Base-by-base conservation (phyloP, 2,797 vertebrate species). In the Tragopan temminckii region DNA sequence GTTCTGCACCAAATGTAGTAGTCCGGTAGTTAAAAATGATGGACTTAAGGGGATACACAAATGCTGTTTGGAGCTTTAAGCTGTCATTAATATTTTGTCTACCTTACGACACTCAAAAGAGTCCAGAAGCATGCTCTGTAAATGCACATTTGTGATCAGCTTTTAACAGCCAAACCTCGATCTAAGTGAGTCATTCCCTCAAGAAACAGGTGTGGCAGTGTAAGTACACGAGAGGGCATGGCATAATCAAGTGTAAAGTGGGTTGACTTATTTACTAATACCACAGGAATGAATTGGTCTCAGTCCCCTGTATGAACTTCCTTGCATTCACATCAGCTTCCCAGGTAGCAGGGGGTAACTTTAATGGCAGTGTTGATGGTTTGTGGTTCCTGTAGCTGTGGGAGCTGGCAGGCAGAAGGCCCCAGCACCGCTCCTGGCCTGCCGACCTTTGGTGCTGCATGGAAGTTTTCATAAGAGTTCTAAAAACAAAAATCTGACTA, bases 281-380 rank as follows among this genome's bases (percentile, higher is more conserved):
- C 38, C 17, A 20, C 1, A n/a, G 24, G n/a, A 80, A 55, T 43
- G 68, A 46, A 59, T 36, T 0, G 36, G 1, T 15, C 61, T 52
- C 2, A 0, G 19, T 48, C 40, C 38, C 48, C 58, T 72, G 48
- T 74, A 31, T 2, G 2, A 35, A 67, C 36, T 24, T 2, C 23
- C 35, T n/a, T 42, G 16, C 33, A 25, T 38, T 46, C 48, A 62
- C 50, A 63, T 52, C 13, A 16, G 8, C 42, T 76, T 67, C 21
- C 21, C 63, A 88, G 43, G 5, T 33, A 50, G 18, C 46, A 20
- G 12, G 18, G 20, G 48, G 42, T 43, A 43, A 40, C 46, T 48
- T 29, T 27, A 35, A 31, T 7, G 29, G 55, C 77, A 72, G 67
- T 62, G 64, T 25, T 7, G 24, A 35, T 29, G 29, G 31, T n/a